A percentile compares a stretch with the other conserved stretches of the same genome.
phyloP scores from a whole-genome alignment of 2,888 invertebrate species.

The Andrena fulva region DNA sequence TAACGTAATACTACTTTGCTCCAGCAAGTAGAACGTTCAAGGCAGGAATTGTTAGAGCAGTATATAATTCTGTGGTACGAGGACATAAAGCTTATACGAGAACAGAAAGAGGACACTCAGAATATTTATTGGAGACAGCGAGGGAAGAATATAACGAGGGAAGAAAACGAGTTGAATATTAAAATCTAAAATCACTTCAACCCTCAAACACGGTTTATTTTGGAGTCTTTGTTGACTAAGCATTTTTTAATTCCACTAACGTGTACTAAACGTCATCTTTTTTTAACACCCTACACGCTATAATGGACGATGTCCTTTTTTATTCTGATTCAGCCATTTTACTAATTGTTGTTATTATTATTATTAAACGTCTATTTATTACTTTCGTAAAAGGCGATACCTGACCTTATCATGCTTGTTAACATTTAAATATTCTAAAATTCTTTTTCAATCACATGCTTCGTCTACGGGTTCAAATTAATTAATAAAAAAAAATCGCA shows the following conservation, averaged over 20 bases:
- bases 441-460: background rate
- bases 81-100: background rate
- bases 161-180: background rate
- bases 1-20: background rate
- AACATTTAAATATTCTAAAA: background rate
- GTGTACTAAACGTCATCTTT: no score
- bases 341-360: background rate
- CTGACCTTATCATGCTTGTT: background rate
- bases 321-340: no score
- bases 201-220: no score
- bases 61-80: background rate
- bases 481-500: background rate
- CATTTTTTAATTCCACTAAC: no score
- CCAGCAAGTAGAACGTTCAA: background rate
- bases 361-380: background rate
- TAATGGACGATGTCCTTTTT: no score
- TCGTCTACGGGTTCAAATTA: background rate
- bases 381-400: no score
- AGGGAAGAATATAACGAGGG: background rate
- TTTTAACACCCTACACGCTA: no score
- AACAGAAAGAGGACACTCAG: background rate
- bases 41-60: conserved; percentile 4
- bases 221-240: no score
- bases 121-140: background rate
- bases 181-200: no score